These are phyloP conservation scores for Eumeta japonica DNA, from an alignment of 1,140 invertebrate genomes.

Conservation along the genomic window DNA sequence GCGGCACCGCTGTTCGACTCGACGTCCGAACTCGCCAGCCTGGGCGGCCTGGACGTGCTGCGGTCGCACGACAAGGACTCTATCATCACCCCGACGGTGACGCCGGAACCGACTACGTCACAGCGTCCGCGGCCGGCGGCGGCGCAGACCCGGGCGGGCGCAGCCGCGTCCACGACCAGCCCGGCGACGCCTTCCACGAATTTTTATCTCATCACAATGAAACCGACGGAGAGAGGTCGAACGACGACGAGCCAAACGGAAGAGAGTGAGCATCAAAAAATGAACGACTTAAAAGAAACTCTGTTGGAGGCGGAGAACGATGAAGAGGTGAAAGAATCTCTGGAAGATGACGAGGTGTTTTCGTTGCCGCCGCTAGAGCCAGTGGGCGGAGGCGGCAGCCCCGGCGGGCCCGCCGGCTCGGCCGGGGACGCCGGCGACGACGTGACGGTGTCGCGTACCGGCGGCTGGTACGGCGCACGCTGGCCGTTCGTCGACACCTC, in stretches of 20 bases:
- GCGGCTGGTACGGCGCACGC: slow-evolving; percentile 38
- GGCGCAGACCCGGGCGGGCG: not conserved
- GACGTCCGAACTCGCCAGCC: slow-evolving; percentile 26
- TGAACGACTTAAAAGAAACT: slow-evolving; percentile 42
- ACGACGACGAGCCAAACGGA: slow-evolving; percentile 23
- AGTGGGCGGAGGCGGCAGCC: slow-evolving; percentile 17
- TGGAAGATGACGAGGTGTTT: slow-evolving; percentile 49
- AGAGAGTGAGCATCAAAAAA: slow-evolving; percentile 25
- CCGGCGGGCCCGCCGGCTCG: slow-evolving; percentile 7
- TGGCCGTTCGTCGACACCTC: slow-evolving; percentile 67
- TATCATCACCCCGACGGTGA: slow-evolving; percentile 38
- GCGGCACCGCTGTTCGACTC: slow-evolving; percentile 26
- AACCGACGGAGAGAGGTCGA: slow-evolving; percentile 20
- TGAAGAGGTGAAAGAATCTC: slow-evolving; percentile 47
- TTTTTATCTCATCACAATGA: slow-evolving; percentile 40
- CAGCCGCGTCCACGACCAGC: too few relatives aligned
- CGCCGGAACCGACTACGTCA: slow-evolving; percentile 29
- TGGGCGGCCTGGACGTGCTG: slow-evolving; percentile 31
- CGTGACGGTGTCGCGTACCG: slow-evolving; percentile 46
- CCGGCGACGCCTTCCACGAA: too few relatives aligned
- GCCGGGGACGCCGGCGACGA: slow-evolving; percentile 26
- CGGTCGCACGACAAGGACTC: slow-evolving; percentile 42
- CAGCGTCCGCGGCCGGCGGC: slow-evolving; percentile 28
- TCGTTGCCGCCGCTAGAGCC: slow-evolving; percentile 39
- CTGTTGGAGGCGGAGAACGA: slow-evolving; percentile 45